Percentiles rank a stretch among this genome's conserved stretches.
These are phyloP conservation scores for Ornithoptera alexandrae DNA, from an alignment of 2,888 invertebrate genomes.

Conservation along the genomic window DNA sequence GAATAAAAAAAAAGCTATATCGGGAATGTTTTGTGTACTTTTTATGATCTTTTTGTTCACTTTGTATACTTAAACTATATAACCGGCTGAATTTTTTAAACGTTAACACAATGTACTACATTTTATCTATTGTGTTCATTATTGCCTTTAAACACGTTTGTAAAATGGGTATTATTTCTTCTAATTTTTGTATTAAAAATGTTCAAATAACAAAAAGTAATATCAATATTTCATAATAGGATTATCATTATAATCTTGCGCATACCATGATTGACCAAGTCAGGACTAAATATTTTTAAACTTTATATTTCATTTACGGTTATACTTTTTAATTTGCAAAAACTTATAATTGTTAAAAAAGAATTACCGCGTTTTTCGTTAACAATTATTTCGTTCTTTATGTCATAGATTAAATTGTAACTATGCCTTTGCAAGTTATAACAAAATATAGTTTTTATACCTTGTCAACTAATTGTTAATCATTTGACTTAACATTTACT, in stretches of 20 bases:
- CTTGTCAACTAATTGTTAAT: not conserved
- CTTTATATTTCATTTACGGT: no score
- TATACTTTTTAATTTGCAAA: no score
- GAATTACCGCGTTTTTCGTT: not conserved
- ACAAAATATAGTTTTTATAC: not conserved
- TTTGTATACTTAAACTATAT: constrained; percentile 7
- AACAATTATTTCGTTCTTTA: not conserved
- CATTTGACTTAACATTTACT: not conserved
- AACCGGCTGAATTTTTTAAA: constrained; percentile 15
- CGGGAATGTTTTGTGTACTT: constrained; percentile 11
- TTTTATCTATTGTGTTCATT: constrained; percentile 20
- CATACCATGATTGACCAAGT: no score
- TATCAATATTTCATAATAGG: no score
- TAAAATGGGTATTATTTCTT: not conserved
- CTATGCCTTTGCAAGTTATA: not conserved
- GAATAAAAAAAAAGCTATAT: constrained; percentile 4
- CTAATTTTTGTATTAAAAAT: not conserved
- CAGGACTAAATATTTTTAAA: no score
- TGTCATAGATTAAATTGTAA: not conserved
- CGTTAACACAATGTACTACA: constrained; percentile 15
- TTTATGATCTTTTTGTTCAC: constrained; percentile 22
- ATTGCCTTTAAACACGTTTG: constrained; percentile 20
- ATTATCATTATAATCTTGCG: no score
- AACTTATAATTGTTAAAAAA: no score
- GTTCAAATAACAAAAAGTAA: not conserved